Conservation (phyloP, 2,888 invertebrate species). For the Trichopria drosophilae region DNA sequence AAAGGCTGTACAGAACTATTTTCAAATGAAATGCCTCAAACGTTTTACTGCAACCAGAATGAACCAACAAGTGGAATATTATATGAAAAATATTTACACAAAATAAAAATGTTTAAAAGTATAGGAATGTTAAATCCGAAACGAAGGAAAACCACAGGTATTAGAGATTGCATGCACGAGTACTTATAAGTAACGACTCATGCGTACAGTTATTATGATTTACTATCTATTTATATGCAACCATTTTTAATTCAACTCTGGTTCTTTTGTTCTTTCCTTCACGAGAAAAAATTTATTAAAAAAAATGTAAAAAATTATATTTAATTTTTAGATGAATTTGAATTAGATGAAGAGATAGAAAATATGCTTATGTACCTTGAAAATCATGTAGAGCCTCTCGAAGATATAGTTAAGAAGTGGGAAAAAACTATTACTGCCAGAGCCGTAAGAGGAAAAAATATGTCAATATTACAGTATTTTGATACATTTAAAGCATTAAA, state of each 20-base stretch:
- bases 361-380: background rate
- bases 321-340: background rate
- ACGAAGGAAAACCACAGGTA: no score
- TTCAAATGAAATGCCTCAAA: background rate
- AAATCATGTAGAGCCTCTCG: background rate
- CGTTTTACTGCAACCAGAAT: background rate
- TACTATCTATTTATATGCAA: no score
- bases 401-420: background rate
- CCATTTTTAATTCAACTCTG: no score
- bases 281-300: no score
- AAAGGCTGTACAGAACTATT: background rate
- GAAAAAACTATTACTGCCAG: background rate
- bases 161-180: no score
- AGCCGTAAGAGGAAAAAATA: background rate
- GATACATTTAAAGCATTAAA: background rate
- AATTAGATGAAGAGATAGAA: background rate
- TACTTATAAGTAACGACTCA: no score
- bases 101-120: constrained; percentile 3
- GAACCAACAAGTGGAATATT: background rate
- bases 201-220: no score
- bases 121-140: background rate
- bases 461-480: background rate
- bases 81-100: constrained; percentile 5
- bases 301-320: no score
- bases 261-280: no score